phyloP scores from a whole-genome alignment of 2,797 vertebrate species.

The Enteromius trimaculatus region DNA sequence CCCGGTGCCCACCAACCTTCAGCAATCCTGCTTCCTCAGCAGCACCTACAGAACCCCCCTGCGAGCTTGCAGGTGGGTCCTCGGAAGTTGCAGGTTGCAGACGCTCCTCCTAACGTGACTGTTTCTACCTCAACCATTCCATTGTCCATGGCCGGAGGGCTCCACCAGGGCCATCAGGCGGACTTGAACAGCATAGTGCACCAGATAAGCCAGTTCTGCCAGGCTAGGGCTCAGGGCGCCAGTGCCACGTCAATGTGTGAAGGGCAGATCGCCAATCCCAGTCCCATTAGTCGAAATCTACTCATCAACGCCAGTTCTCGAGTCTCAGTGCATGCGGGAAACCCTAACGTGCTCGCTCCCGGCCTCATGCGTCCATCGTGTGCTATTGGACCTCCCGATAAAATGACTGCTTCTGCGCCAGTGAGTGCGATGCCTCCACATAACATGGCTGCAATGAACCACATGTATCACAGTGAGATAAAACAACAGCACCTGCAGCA shows the following conservation, averaged over 20 bases:
- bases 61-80: conserved; percentile 85
- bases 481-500: conserved; percentile 70
- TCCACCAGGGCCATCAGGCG: conserved; percentile 91
- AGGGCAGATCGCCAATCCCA: conserved; percentile 99
- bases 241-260: conserved; percentile 96
- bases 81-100: conserved; percentile 92
- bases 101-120: conserved; percentile 97
- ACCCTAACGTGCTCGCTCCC: conserved; percentile 74
- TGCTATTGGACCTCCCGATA: conserved; percentile 85
- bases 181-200: conserved; percentile 99
- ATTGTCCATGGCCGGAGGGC: conserved; percentile 93
- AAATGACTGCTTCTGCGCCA: conserved; percentile 77
- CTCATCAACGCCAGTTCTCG: conserved; percentile 97
- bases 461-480: conserved; percentile 87
- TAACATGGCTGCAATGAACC: conserved; percentile 84
- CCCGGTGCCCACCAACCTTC: conserved; percentile 79
- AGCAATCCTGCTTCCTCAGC: conserved; percentile 85
- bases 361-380: conserved; percentile 81
- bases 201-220: conserved; percentile 99
- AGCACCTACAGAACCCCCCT: conserved; percentile 81
- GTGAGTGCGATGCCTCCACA: conserved; percentile 78
- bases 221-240: conserved; percentile 89
- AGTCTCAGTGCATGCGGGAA: conserved; percentile 89
- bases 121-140: conserved; percentile 99
- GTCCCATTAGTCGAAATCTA: conserved; percentile 98